Evolutionary conservation across 1,140 invertebrate genomes (phyloP).

Genomic region (Saccostrea cuccullata): DNA sequence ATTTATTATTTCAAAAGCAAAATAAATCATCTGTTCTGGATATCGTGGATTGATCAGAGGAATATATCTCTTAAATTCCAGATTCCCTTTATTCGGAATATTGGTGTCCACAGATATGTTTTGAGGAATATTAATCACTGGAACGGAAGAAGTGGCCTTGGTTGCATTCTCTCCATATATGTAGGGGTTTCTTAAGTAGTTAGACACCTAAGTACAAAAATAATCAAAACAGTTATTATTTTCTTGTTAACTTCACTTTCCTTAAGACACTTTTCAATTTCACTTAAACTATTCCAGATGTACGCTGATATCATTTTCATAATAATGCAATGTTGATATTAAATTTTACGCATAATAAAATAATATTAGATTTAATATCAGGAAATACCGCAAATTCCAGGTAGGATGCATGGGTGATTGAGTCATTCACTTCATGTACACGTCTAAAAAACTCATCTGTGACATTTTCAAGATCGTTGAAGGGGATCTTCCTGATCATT

Average conservation of each 20-base stretch:
- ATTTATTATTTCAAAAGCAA: conserved; percentile 15
- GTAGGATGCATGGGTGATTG: neutral
- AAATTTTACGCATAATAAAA: no score
- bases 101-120: no score
- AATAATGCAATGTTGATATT: no score
- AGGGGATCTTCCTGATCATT: neutral
- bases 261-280: no score
- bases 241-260: neutral
- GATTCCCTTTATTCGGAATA: no score
- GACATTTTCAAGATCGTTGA: neutral
- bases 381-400: neutral
- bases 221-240: neutral
- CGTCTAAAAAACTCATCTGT: neutral
- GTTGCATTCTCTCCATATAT: neutral
- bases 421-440: neutral
- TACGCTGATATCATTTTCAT: no score
- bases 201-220: neutral
- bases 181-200: neutral
- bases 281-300: no score
- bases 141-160: neutral
- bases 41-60: conserved; percentile 19
- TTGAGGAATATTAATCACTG: no score
- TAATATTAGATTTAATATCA: no score
- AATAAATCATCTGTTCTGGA: conserved; percentile 5
- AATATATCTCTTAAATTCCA: neutral